A percentile compares a stretch with the other conserved stretches of the same genome.
Conservation (phyloP, 2,888 invertebrate species). For the Catocala sponsa region DNA sequence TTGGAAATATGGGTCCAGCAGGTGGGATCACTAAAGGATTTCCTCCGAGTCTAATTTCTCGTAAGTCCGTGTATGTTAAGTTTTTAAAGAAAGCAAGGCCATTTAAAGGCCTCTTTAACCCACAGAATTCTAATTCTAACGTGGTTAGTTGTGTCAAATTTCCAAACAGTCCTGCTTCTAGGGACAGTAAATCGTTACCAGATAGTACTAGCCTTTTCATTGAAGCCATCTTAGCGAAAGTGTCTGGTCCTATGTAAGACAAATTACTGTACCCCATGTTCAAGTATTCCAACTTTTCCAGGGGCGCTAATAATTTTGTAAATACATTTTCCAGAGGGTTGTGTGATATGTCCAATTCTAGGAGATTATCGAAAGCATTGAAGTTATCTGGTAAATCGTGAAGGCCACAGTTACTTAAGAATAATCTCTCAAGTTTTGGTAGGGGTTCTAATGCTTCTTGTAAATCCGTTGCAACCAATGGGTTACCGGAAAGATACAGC, state of each 20-base stretch:
- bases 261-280: slow-evolving; percentile 93
- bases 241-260: slow-evolving; percentile 89
- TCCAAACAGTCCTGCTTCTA: slow-evolving; percentile 90
- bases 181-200: slow-evolving; percentile 90
- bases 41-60: slow-evolving; percentile 90
- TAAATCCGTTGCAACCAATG: slow-evolving; percentile 90
- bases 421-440: slow-evolving; percentile 89
- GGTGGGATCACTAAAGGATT: slow-evolving; percentile 90
- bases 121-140: slow-evolving; percentile 91
- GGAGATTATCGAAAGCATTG: slow-evolving; percentile 89
- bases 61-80: slow-evolving; percentile 89
- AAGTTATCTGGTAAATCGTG: slow-evolving; percentile 90
- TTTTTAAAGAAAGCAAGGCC: slow-evolving; percentile 91
- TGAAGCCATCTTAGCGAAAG: slow-evolving; percentile 91
- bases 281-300: slow-evolving; percentile 90
- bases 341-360: slow-evolving; percentile 91
- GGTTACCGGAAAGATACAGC: slow-evolving; percentile 90
- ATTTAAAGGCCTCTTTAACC: slow-evolving; percentile 89
- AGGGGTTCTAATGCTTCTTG: slow-evolving; percentile 90
- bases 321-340: slow-evolving; percentile 91
- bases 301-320: slow-evolving; percentile 89
- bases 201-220: slow-evolving; percentile 90
- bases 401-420: slow-evolving; percentile 90
- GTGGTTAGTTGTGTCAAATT: slow-evolving; percentile 90
- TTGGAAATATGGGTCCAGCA: slow-evolving; percentile 89